Evolutionary conservation across 2,888 invertebrate species (phyloP).

Genomic region (Phlogophora meticulosa): DNA sequence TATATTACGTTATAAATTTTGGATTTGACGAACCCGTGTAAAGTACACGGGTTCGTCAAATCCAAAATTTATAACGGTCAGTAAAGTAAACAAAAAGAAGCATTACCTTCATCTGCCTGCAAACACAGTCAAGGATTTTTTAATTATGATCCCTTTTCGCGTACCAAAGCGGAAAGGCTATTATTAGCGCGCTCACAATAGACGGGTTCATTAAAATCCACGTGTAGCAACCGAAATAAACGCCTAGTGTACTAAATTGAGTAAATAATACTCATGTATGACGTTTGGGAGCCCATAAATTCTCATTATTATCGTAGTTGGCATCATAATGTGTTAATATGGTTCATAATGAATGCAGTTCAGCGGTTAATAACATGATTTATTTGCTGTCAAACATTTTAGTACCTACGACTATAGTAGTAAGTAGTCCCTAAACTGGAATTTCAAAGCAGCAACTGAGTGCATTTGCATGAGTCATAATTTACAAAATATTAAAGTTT

Average conservation of each 20-base stretch:
- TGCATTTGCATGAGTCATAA: too few species aligned
- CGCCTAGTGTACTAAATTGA: conserved; percentile 10
- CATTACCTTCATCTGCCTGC: too few species aligned
- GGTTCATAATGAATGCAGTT: conserved; percentile 9
- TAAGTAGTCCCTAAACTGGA: too few species aligned
- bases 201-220: conserved; percentile 27
- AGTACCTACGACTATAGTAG: not conserved
- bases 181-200: conserved; percentile 42
- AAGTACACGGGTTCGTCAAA: too few species aligned
- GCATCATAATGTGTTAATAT: conserved; percentile 23
- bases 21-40: too few species aligned
- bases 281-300: conserved; percentile 26
- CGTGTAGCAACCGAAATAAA: conserved; percentile 46
- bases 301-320: conserved; percentile 23
- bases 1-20: too few species aligned
- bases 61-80: too few species aligned
- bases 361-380: conserved; percentile 13
- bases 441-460: too few species aligned
- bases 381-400: conserved; percentile 8
- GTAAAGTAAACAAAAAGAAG: too few species aligned
- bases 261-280: conserved; percentile 26
- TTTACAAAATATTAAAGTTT: too few species aligned
- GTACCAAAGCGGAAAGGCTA: conserved; percentile 18
- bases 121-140: too few species aligned
- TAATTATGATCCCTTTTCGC: conserved; percentile 21